Base-by-base conservation (phyloP, 2,113 vertebrate species). In the Suncus etruscus region DNA sequence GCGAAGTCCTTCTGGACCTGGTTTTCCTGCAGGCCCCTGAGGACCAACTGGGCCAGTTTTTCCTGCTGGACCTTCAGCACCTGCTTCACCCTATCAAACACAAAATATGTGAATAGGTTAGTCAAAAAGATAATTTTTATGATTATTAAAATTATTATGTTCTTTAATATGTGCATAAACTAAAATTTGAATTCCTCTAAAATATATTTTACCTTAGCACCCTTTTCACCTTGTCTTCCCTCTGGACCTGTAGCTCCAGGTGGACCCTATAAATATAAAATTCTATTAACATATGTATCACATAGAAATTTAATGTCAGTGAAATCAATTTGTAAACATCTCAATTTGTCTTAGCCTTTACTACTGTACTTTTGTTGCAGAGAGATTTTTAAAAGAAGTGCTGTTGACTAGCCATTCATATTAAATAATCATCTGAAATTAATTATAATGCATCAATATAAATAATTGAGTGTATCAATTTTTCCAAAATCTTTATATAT, bases 211-310 rank as follows among this genome's bases (percentile, higher is more conserved):
- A 99, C 99, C 99, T 99, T 99, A 78, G 99, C 98, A 68, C 99
- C 99, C 97, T 99, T 99, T 98, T 99, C 99, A 86, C 99, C 99
- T 98, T 99, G 99, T 90, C 99, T 98, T 97, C 99, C 99, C 97
- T 99, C 99, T 92, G 99, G 90, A 81, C 99, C 99, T 0, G 98
- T 95, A 69, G 98, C 96, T 94, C 99, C 99, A n/a, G 98, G 98
- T 89, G 99, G 99, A 94, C 99, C 99, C 99, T 99, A 95, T 63
- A 93, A 97, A 95, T 11, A 96, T 0, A 18, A 74, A 63, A 92
- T 51, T 24, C 29, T 2, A 74, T 10, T 77, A 63, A 89, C 85
- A 92, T 72, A 87, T 5, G 50, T 74, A n/a, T 25, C 15, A 48
- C 45, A 27, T 20, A 66, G 29, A 29, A 66, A 66, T 61, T 16